Conservation (phyloP, 2,113 vertebrate genomes). For the Tachysurus fulvidraco region DNA sequence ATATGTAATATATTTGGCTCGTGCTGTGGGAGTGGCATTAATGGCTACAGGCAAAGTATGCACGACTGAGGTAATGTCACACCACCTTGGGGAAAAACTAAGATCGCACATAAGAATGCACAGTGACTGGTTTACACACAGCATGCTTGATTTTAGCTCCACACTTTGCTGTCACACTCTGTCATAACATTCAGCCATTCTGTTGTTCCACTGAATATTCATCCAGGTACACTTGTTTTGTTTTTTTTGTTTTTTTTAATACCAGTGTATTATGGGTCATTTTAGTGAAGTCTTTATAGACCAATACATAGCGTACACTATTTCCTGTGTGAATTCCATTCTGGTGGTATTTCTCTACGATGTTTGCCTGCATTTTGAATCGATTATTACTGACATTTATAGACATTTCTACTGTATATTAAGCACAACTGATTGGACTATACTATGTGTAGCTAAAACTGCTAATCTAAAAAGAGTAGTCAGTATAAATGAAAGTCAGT, state of each 20-base stretch:
- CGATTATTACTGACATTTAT: background rate
- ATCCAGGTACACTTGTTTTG: background rate
- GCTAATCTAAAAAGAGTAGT: background rate
- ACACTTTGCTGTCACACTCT: too few relatives aligned
- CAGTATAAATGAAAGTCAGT: background rate
- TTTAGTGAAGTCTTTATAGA: background rate
- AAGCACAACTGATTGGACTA: background rate
- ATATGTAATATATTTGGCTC: background rate
- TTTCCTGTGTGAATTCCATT: background rate
- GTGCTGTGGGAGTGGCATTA: constrained; percentile 4
- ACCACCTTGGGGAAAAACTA: background rate
- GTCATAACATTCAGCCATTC: background rate
- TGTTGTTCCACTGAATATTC: background rate
- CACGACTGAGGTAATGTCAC: too few relatives aligned
- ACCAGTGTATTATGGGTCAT: background rate
- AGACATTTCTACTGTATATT: background rate
- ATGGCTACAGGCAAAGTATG: background rate
- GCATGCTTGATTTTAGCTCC: background rate
- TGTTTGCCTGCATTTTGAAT: background rate
- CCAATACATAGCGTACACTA: background rate
- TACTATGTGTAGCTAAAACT: background rate
- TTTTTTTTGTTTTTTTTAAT: too few relatives aligned
- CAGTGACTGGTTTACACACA: background rate
- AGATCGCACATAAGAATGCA: background rate
- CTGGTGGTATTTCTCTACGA: background rate